These are phyloP conservation scores for Acanthoscelides obtectus DNA, from an alignment of 2,888 invertebrate species.

Conservation along the genomic window DNA sequence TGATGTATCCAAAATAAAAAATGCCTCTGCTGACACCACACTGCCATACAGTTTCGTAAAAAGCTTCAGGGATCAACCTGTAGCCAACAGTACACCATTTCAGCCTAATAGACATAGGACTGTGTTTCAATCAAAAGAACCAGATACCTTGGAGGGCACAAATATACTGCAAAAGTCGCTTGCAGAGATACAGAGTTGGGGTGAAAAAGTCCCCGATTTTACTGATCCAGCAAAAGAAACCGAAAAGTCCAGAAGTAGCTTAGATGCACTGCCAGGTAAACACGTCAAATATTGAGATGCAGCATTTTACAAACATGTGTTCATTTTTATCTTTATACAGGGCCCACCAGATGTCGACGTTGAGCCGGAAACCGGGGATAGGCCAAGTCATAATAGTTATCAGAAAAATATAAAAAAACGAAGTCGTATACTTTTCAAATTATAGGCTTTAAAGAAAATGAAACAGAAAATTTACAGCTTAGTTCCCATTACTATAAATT, in stretches of 20 bases:
- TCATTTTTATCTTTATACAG: too few species aligned
- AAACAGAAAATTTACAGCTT: too few species aligned
- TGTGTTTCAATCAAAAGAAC: not conserved
- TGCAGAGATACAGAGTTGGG: not conserved
- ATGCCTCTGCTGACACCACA: not conserved
- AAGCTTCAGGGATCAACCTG: not conserved
- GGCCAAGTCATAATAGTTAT: too few species aligned
- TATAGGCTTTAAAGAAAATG: too few species aligned
- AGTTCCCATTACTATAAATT: too few species aligned
- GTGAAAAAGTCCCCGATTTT: not conserved
- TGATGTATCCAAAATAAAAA: not conserved
- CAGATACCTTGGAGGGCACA: not conserved
- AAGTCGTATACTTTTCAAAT: too few species aligned
- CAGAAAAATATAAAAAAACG: too few species aligned
- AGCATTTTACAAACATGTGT: too few species aligned
- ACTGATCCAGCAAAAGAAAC: not conserved
- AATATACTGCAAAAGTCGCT: not conserved
- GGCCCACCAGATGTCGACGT: too few species aligned
- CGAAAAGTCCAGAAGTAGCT: not conserved
- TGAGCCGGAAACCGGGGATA: too few species aligned
- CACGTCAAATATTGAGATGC: too few species aligned
- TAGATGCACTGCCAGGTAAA: not conserved
- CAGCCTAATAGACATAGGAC: not conserved
- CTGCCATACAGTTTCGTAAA: not conserved
- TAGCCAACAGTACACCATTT: not conserved